Evolutionary conservation across 1,140 invertebrate species (phyloP).

Genomic region (Homarus americanus): DNA sequence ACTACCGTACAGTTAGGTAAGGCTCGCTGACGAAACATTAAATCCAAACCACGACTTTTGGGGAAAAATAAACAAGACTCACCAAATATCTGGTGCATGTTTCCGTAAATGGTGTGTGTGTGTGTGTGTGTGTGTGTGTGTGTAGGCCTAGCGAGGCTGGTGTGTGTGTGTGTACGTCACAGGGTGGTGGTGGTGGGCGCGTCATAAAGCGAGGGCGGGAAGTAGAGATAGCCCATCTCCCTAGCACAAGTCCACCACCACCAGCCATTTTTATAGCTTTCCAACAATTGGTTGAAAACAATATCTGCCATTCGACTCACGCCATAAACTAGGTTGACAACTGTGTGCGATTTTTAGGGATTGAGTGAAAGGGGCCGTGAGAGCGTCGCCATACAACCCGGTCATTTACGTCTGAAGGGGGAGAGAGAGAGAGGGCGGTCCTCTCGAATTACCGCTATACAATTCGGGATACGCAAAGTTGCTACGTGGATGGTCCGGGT

Average conservation of each 20-base stretch:
- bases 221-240: slow-evolving; percentile 63
- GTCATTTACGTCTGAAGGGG: slow-evolving; percentile 39
- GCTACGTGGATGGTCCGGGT: too few relatives aligned
- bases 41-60: too few relatives aligned
- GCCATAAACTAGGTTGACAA: slow-evolving; percentile 58
- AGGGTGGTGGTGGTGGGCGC: not conserved
- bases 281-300: slow-evolving; percentile 66
- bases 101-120: not conserved
- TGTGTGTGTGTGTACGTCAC: not conserved
- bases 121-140: not conserved
- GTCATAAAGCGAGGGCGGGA: slow-evolving; percentile 41
- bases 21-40: too few relatives aligned
- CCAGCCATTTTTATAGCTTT: slow-evolving; percentile 27
- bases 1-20: too few relatives aligned
- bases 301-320: slow-evolving; percentile 60
- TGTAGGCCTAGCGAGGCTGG: slow-evolving; percentile 1
- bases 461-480: not conserved
- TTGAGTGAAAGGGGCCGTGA: slow-evolving; percentile 33
- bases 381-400: not conserved
- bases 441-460: slow-evolving; percentile 21
- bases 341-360: slow-evolving; percentile 42
- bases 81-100: not conserved
- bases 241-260: slow-evolving; percentile 21
- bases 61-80: not conserved
- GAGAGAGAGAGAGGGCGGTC: not conserved